Base-by-base conservation (phyloP, 1,140 invertebrate species). In the Lepidotrigona ventralis region DNA sequence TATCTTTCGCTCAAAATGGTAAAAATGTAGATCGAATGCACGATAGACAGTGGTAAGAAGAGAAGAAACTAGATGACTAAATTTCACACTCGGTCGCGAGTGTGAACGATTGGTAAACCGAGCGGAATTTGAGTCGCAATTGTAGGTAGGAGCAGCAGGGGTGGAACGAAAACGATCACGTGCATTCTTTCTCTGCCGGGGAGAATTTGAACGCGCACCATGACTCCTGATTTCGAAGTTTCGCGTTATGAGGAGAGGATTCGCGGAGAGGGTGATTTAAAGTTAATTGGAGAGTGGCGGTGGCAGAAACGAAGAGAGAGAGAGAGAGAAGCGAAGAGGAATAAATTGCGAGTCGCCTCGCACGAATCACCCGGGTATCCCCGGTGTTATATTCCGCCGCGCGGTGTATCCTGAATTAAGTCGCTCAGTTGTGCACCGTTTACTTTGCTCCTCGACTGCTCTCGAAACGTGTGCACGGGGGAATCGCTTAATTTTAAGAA, bases 271-370 rank as follows among this genome's bases (percentile, higher is more conserved):
- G 83, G 80, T 85, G 88, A 89, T 89, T 86, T 86, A 87, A 86
- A 87, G 88, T 90, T 90, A 90, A 90, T 90, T 90, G 88, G 71
- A 90, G 88, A 87, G 81, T 70, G 81, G 81, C 39, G 82, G 79
- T 77, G 79, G 68, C 58, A 74, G 78, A 56, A 75, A 56, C 53
- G 85, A 69, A 75, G 80, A 72, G 84, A 74, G 63, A 21, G 17
- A 56, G 54, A 54, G 53, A 54, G 53, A 19, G 81, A 33, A 33
- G 63, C 76, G 73, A 60, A 60, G 64, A 84, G 86, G 86, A 90
- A 89, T 90, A 90, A 90, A 90, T 90, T 90, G 88, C 87, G 80
- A 89, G 80, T 89, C 85, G 85, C 78, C 85, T 86, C 73, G 85
- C 75, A 71, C 85, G 79, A 83, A 89, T 81, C 83, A 51, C 21